phyloP scores from a whole-genome alignment of 2,888 invertebrate species.

The Octonoba sinensis region DNA sequence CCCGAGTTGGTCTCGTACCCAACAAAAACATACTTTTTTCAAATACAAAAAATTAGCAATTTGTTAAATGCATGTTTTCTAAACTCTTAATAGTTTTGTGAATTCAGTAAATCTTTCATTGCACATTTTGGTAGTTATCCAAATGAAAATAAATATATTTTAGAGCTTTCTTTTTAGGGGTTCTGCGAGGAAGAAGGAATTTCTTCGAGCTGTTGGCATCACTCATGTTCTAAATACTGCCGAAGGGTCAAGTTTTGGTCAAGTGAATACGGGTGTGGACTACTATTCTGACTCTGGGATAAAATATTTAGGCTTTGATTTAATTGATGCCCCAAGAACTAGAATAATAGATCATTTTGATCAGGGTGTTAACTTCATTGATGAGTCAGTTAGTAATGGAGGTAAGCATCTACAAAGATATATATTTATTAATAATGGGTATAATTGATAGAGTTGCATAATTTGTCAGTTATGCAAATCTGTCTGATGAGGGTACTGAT shows the following conservation, averaged over 20 bases:
- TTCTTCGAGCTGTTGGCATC: constrained; percentile 81
- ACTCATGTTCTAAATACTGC: constrained; percentile 91
- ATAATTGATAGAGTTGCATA: too few species aligned
- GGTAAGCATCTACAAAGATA: constrained; percentile 75
- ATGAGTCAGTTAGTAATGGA: constrained; percentile 80
- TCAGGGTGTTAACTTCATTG: constrained; percentile 84
- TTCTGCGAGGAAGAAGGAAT: constrained; percentile 83
- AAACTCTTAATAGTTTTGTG: too few species aligned
- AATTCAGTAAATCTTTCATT: too few species aligned
- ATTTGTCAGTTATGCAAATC: too few species aligned
- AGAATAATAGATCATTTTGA: constrained; percentile 86
- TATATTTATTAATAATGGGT: too few species aligned
- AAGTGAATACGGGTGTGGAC: constrained; percentile 82
- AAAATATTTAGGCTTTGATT: constrained; percentile 83
- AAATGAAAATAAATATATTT: too few species aligned
- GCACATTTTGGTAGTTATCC: too few species aligned
- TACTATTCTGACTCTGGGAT: constrained; percentile 82
- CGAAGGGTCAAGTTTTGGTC: constrained; percentile 84
- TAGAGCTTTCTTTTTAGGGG: constrained; percentile 75
- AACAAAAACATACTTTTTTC: too few species aligned
- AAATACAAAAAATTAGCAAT: too few species aligned
- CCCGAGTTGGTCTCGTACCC: too few species aligned
- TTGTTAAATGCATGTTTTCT: too few species aligned
- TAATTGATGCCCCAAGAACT: constrained; percentile 83
- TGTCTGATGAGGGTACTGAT: too few species aligned